phyloP scores from a whole-genome alignment of 2,797 vertebrate genomes.

The Scleropages formosus region DNA sequence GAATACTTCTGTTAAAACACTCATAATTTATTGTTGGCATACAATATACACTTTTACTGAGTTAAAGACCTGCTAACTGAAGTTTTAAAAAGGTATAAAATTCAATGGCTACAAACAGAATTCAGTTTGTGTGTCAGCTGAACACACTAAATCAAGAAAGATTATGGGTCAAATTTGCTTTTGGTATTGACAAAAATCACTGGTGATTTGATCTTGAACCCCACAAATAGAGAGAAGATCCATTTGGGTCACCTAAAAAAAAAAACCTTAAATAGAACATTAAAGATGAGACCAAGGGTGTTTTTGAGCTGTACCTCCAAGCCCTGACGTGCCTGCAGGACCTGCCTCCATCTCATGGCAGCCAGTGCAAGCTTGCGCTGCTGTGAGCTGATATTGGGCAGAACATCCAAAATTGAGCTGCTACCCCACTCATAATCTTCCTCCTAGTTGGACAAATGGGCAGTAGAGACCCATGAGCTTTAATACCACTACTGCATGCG shows the following conservation, averaged over 20 bases:
- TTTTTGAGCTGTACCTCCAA: slow-evolving; percentile 48
- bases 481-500: neutral
- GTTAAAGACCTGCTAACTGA: too few relatives aligned
- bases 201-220: too few relatives aligned
- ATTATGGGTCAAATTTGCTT: too few relatives aligned
- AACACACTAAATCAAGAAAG: too few relatives aligned
- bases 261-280: too few relatives aligned
- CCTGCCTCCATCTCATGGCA: slow-evolving; percentile 91
- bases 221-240: too few relatives aligned
- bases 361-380: slow-evolving; percentile 86
- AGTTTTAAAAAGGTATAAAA: too few relatives aligned
- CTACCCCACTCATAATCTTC: slow-evolving; percentile 96
- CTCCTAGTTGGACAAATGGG: slow-evolving; percentile 69
- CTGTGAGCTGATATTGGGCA: slow-evolving; percentile 80
- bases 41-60: neutral
- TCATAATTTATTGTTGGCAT: neutral
- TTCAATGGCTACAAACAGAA: too few relatives aligned
- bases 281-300: neutral
- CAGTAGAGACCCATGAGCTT: neutral
- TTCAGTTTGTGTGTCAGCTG: too few relatives aligned
- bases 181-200: too few relatives aligned
- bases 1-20: neutral
- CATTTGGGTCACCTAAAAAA: too few relatives aligned
- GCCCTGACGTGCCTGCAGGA: slow-evolving; percentile 69
- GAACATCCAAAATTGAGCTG: slow-evolving; percentile 78